Percentiles rank a stretch among this genome's conserved stretches.
These are phyloP conservation scores for Setophaga petechia DNA, from an alignment of 2,113 vertebrate genomes.

Conservation along the genomic window DNA sequence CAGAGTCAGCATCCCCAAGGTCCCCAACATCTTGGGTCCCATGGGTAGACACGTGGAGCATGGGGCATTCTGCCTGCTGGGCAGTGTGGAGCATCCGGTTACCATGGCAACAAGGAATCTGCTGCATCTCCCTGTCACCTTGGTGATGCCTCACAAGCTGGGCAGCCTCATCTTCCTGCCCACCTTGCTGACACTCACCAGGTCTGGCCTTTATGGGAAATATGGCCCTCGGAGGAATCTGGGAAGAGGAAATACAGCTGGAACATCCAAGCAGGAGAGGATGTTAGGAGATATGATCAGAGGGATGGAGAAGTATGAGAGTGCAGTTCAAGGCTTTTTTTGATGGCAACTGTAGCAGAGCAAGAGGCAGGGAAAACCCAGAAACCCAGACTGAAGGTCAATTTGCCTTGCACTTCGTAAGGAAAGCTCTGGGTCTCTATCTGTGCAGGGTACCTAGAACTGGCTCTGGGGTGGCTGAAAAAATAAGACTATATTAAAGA, in stretches of 20 bases:
- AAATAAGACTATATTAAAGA: background rate
- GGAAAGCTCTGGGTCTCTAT: background rate
- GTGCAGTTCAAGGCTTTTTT: background rate
- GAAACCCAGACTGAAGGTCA: background rate
- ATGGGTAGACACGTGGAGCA: fast-evolving
- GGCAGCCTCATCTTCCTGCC: background rate
- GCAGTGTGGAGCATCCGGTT: background rate
- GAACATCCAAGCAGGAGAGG: background rate
- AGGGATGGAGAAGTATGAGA: background rate
- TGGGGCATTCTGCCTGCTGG: background rate
- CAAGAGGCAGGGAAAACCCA: background rate
- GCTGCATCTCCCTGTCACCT: background rate
- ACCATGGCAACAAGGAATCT: background rate
- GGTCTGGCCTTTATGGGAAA: background rate
- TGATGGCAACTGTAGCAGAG: background rate
- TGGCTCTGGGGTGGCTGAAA: background rate
- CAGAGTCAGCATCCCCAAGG: background rate
- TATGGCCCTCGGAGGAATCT: background rate
- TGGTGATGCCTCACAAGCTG: background rate
- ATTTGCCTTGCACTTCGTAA: background rate
- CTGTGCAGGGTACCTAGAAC: background rate
- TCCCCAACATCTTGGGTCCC: background rate
- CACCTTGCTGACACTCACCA: background rate
- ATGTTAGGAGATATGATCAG: background rate
- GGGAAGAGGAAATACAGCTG: background rate